phyloP scores from a whole-genome alignment of 1,140 invertebrate genomes.

The Pseudachorutes palmiensis region DNA sequence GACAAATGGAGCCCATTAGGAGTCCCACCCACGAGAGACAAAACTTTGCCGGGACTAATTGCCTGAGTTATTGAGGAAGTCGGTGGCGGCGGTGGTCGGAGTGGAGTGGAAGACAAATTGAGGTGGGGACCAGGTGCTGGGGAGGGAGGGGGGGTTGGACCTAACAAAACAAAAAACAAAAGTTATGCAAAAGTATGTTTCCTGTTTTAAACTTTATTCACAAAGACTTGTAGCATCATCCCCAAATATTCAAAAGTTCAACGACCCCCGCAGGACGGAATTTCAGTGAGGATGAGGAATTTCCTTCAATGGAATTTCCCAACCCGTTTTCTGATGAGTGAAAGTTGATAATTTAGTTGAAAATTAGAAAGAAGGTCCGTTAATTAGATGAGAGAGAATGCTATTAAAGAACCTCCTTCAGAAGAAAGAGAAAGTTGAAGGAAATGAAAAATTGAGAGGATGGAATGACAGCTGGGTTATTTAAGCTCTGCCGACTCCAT shows the following conservation, averaged over 20 bases:
- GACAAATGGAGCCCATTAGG: constrained; percentile 35
- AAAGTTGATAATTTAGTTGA: neutral
- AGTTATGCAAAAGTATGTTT: neutral
- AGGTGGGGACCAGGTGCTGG: constrained; percentile 27
- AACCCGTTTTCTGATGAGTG: neutral
- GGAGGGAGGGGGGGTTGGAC: constrained; percentile 38
- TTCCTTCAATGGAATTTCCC: neutral
- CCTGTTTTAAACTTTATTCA: no score
- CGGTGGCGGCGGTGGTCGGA: neutral
- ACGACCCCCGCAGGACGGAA: neutral
- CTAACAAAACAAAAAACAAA: constrained; percentile 19
- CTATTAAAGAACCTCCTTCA: no score
- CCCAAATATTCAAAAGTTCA: neutral
- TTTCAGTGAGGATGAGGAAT: neutral
- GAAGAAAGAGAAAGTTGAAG: neutral
- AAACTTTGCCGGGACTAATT: constrained; percentile 5
- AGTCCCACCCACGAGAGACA: neutral
- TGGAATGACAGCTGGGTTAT: constrained; percentile 6
- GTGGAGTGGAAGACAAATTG: constrained; percentile 6
- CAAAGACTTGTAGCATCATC: no score
- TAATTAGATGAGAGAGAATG: no score
- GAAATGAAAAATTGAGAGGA: constrained; percentile 4
- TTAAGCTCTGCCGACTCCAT: constrained; percentile 3
- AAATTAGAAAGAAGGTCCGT: neutral
- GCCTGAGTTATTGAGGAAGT: constrained; percentile 10